phyloP scores from a whole-genome alignment of 2,113 vertebrate genomes.

The Trematocara variabile region DNA sequence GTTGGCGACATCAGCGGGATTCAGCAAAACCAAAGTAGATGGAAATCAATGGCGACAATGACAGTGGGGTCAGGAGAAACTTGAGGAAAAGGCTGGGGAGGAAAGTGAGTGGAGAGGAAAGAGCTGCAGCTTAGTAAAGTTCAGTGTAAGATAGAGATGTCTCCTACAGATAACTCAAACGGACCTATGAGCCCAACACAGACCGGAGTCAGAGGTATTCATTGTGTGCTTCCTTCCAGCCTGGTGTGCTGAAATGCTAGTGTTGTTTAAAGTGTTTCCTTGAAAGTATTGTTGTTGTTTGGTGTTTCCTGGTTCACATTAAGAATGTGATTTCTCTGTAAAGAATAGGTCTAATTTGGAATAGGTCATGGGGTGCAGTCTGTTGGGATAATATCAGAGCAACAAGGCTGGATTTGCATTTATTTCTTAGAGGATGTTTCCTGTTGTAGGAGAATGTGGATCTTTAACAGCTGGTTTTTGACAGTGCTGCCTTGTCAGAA shows the following conservation, averaged over 20 bases:
- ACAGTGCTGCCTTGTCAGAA: background rate
- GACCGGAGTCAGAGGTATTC: background rate
- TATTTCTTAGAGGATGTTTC: background rate
- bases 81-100: background rate
- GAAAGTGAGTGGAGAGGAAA: background rate
- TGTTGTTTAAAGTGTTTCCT: conserved; percentile 21
- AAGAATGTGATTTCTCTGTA: background rate
- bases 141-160: conserved; percentile 14
- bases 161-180: conserved; percentile 29
- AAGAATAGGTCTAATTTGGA: background rate
- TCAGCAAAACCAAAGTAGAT: conserved; percentile 34
- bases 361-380: background rate
- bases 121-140: background rate
- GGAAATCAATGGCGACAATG: conserved; percentile 42
- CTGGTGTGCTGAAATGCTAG: background rate
- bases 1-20: conserved; percentile 9
- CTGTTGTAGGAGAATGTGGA: background rate
- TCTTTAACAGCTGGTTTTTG: background rate
- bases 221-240: conserved; percentile 11
- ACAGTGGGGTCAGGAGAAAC: conserved; percentile 9
- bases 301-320: background rate
- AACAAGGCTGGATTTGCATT: background rate
- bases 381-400: background rate
- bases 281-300: background rate
- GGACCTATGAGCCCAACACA: conserved; percentile 2